Base-by-base conservation (phyloP, 2,888 invertebrate genomes). In the Drosophila greeni region DNA sequence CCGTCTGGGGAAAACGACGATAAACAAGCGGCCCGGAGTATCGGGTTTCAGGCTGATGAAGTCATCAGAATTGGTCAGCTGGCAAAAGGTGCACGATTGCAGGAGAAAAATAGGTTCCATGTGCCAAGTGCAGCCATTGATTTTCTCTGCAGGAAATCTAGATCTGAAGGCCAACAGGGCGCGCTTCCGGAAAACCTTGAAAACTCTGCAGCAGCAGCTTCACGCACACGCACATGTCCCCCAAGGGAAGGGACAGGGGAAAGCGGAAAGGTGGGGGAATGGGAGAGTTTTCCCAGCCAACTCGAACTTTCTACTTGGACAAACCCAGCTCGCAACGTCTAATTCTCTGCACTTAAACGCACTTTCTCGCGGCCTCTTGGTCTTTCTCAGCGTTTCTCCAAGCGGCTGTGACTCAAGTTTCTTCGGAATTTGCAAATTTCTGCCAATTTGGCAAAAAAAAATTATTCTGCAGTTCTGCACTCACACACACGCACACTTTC, bases 401-500 rank as follows among this genome's bases (percentile, higher is more conserved):
- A 23, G n/a, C 49, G 36, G 52, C 43, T 20, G 66, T 56, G 71
- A 70, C 68, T 81, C 83, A 71, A 76, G 57, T 82, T 76, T 76
- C 81, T 72, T 47, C n/a, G 23, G 42, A 67, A 69, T 39, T 66
- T 45, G 14, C 39, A 61, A 51, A 51, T 74, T 74, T 64, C 62
- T 85, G 84, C 82, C 85, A 81, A 85, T 68, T 84, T 84, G 84
- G 82, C 84, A 82, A 82, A 81, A 47, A 45, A 45, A 29, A 74
- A 47, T 48, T 75, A 18, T 76, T 83, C 72, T 68, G 74, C 76
- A 68, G 61, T 61, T 81, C 78, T 70, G 57, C 58, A 66, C 52
- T 42, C 57, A 66, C 75, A 58, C 73, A 52, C 52, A 60, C 65
- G 16, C 42, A 58, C 49, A 43, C 60, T 48, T 36, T 55, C 48